Evolutionary conservation across 2,888 invertebrate species (phyloP), one percentile per base, ranked within the genome.

Genomic region (Lordiphosa andalusiaca): DNA sequence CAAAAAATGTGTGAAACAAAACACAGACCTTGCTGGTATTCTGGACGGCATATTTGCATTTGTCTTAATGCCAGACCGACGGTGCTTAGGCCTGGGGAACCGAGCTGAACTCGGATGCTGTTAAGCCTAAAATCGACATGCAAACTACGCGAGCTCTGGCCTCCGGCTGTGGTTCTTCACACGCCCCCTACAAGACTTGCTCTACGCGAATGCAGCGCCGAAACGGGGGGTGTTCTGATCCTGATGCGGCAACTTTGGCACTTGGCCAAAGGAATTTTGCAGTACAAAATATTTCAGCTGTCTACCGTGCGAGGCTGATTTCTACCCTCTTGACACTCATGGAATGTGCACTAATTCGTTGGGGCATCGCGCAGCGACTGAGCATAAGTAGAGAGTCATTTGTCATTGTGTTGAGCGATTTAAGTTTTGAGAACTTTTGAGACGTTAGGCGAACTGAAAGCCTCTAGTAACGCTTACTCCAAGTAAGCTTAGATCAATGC

Each of bases 251-350:
- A 80, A 80, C 71, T 67, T 83, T 78, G 78, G 78, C 78, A 73
- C 78, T 76, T 83, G 64, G 78, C 78, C 78, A 78, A 80, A 77
- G 67, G 77, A 67, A 80, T 67, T 83, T 76, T 19, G 4, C 0
- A 19, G 3, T 19, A 19, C 19, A 19, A 19, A 19, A 19, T 19
- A 19, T 19, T 19, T 4, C 19, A 19, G 3, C 19, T 19, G 19
- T 3, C 19, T 19, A 19, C 19, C 19, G 19, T 3, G 19, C 3
- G 19, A 19, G 19, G 19, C 19, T 19, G 2, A 19, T 19, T 19
- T 19, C 4, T 2, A 4, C 3, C 4, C 3, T 2, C 19, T 19
- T 19, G 19, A 19, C 19, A 19, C 19, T 4, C 19, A 19, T 4
- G 3, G 19, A 19, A 4, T 19, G 19, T 19, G 19, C 19, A 19